A percentile compares a stretch with the other conserved stretches of the same genome.
These are phyloP conservation scores for Morus bassanus DNA, from an alignment of 2,797 vertebrate genomes.

Conservation along the genomic window DNA sequence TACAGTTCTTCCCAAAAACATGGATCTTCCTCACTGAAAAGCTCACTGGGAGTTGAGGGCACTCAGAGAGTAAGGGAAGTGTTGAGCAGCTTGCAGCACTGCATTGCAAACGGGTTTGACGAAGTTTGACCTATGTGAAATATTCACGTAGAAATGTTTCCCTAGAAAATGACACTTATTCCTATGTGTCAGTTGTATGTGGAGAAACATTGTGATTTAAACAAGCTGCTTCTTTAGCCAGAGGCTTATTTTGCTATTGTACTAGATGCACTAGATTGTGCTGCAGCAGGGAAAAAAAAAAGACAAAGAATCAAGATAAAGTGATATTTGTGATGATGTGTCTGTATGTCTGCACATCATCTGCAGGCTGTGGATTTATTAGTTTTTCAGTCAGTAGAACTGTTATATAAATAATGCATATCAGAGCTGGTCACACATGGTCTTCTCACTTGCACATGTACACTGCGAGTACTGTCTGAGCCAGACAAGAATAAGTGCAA, in stretches of 20 bases:
- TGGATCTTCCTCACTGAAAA: background rate
- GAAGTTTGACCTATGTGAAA: background rate
- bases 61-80: background rate
- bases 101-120: background rate
- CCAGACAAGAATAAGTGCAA: background rate
- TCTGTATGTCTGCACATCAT: slow-evolving; percentile 43
- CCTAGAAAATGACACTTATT: background rate
- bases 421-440: background rate
- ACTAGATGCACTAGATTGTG: background rate
- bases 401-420: slow-evolving; percentile 20
- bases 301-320: slow-evolving; percentile 10
- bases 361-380: slow-evolving; percentile 35
- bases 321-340: slow-evolving; percentile 26
- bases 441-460: background rate
- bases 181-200: background rate
- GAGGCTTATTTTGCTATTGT: background rate
- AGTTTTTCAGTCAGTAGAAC: slow-evolving; percentile 6
- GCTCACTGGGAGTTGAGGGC: background rate
- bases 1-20: background rate
- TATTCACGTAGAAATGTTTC: background rate
- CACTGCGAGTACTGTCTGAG: background rate
- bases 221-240: background rate
- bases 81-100: background rate
- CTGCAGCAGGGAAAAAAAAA: background rate
- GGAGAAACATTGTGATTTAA: background rate